Conservation (phyloP, 1,140 invertebrate species). For the Eciton burchellii region DNA sequence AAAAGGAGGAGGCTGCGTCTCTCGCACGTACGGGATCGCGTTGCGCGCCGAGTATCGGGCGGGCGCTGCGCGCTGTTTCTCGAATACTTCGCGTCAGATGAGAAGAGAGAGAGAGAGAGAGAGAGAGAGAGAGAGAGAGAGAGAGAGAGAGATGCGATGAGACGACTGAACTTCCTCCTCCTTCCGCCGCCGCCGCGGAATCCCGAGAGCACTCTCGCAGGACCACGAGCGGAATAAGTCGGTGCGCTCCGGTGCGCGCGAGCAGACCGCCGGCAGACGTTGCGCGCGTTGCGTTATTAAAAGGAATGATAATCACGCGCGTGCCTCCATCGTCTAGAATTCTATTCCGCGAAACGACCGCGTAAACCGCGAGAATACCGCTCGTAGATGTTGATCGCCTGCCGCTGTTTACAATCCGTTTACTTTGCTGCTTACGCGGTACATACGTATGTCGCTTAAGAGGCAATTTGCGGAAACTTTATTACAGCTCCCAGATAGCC, state of each 20-base stretch:
- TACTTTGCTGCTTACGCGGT: background rate
- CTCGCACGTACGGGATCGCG: background rate
- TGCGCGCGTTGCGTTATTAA: background rate
- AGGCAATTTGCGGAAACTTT: slow-evolving; percentile 22
- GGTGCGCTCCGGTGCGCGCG: background rate
- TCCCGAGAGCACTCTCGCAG: background rate
- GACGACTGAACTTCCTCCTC: slow-evolving; percentile 63
- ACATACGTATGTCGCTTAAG: background rate
- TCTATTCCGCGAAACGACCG: too few species aligned
- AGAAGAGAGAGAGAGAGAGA: too few species aligned
- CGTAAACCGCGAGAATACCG: too few species aligned
- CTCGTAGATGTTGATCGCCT: too few species aligned
- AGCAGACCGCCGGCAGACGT: slow-evolving; percentile 1
- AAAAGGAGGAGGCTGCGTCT: slow-evolving; percentile 12
- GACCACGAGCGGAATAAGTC: slow-evolving; percentile 46
- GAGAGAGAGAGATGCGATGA: slow-evolving; percentile 57
- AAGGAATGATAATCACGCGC: background rate
- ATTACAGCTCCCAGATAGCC: background rate
- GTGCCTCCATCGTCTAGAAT: too few species aligned
- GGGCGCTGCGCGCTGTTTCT: slow-evolving; percentile 45
- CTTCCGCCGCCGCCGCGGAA: too few species aligned
- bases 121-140: too few species aligned
- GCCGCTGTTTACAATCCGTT: background rate
- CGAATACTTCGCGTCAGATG: slow-evolving; percentile 23
- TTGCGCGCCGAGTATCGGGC: slow-evolving; percentile 21